These are phyloP conservation scores for Meteorus sp. DNA, from an alignment of 1,140 invertebrate species.

Conservation along the genomic window DNA sequence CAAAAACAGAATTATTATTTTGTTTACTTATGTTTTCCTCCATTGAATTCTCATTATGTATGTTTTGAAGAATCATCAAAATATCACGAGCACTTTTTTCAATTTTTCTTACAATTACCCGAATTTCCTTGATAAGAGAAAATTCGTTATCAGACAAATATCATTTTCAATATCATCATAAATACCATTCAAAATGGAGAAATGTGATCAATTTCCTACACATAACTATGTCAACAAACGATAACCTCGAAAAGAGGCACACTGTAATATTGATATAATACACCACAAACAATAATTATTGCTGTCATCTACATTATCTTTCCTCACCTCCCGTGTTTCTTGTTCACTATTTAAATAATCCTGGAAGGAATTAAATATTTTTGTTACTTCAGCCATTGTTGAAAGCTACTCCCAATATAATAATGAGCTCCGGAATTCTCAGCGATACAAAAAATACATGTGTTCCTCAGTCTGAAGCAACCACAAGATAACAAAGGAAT, in stretches of 20 bases:
- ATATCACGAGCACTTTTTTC: constrained; percentile 72
- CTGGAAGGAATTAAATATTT: constrained; percentile 13
- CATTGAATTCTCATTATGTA: constrained; percentile 66
- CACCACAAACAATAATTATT: too few species aligned
- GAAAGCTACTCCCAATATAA: neutral
- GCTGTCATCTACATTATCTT: too few species aligned
- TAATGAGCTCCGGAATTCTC: neutral
- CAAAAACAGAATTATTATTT: constrained; percentile 25
- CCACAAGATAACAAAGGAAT: too few species aligned
- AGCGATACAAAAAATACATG: too few species aligned
- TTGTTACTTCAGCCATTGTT: constrained; percentile 1
- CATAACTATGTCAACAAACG: too few species aligned
- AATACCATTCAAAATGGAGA: neutral
- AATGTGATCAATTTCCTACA: too few species aligned
- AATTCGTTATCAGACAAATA: constrained; percentile 19
- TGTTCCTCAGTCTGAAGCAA: neutral
- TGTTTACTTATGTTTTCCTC: constrained; percentile 60
- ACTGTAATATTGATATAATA: too few species aligned
- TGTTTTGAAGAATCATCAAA: constrained; percentile 69
- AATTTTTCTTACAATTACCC: constrained; percentile 67
- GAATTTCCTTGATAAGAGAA: constrained; percentile 65
- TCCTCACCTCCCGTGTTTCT: constrained; percentile 7
- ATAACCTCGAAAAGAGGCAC: too few species aligned
- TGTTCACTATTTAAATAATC: constrained; percentile 17
- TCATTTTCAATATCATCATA: constrained; percentile 2